Evolutionary conservation across 2,888 invertebrate species (phyloP), one percentile per base, ranked within the genome.

Genomic region (Stenolophus ochropezus): DNA sequence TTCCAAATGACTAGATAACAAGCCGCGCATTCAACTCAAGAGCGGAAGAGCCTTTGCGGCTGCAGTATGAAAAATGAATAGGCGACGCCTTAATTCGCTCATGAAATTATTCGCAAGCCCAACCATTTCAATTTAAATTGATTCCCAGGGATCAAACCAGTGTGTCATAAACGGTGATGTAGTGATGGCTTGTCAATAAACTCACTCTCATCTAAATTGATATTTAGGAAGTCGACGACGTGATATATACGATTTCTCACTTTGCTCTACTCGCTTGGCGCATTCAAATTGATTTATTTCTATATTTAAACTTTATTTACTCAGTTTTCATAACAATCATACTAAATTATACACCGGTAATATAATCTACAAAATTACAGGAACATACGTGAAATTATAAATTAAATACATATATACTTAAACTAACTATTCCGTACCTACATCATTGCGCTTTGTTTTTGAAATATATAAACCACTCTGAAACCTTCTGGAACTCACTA

Each of bases 61-160:
- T 77, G 61, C 77, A 77, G 65, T 77, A 77, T 77, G 77, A 77
- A 77, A 77, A 77, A 77, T 77, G 77, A 65, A 47, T 76, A 27
- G 33, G 8, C 33, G 33, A 11, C 11, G 33, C 2, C 33, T 6
- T 75, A 75, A 75, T 75, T 75, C 75, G 53, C 25, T 75, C 56
- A 75, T 75, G 75, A 8, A 42, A 42, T 42, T 42, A 42, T 42
- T 2, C 33, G 33, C 33, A 11, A 11, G 33, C 33, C 33, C 11
- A 14, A 5, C 21, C 61, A 77, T 77, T 77, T 77, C 21, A 61
- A 77, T 77, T 77, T 77, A 77, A 77, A 77, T 77, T 77, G 77
- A 77, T 77, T 77, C 47, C 65, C 76, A 76, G 21, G n/a, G 42
- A 69, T 42, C 33, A 42, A 42, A 11, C 33, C 33, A 42, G 33